Evolutionary conservation across 2,888 invertebrate species (phyloP), one percentile per base, ranked within the genome.

Genomic region (Tinea pellionella): DNA sequence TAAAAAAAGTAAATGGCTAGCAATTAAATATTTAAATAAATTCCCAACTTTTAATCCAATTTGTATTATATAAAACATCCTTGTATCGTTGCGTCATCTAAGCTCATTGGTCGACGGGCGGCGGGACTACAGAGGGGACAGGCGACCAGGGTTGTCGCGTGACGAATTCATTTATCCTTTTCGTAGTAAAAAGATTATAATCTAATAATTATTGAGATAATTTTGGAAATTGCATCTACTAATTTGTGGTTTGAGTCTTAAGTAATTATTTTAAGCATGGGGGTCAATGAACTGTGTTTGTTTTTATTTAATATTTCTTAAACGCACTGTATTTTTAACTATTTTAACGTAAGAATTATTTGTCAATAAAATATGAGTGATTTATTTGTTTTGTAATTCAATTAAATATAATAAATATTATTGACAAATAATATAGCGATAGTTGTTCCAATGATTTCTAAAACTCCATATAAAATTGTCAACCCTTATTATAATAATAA

Each of bases 81-180:
- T n/a, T 57, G 57, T 57, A 57, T 57, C 2, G 32, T 57, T 16
- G 16, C 32, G 30, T 29, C 30, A n/a, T 9, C 13, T 19, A 13
- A 11, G 57, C 57, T 32, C 55, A 53, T 53, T 53, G 53, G 57
- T 57, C 32, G 57, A 30, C 32, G 32, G 57, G n/a, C n/a, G n/a
- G n/a, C n/a, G n/a, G 15, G 24, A 47, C 29, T 57, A 32, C 57
- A 16, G 32, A 32, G 57, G 57, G 32, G 24, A 19, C 18, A n/a
- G 7, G 30, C 57, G 30, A 12, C 13, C 63, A 78, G 76, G 78
- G 75, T 61, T 75, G 73, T 76, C 74, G 75, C 77, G 75, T 76
- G 75, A 74, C 75, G 64, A 71, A 77, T 71, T 62, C 61, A 42
- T 65, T 72, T 71, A 72, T 72, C 71, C 72, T 73, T 74, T 53